A percentile compares a stretch with the other conserved stretches of the same genome.
Evolutionary conservation across 23 tunicate species (phyloP).

Genomic region (Trididemnum clinides): DNA sequence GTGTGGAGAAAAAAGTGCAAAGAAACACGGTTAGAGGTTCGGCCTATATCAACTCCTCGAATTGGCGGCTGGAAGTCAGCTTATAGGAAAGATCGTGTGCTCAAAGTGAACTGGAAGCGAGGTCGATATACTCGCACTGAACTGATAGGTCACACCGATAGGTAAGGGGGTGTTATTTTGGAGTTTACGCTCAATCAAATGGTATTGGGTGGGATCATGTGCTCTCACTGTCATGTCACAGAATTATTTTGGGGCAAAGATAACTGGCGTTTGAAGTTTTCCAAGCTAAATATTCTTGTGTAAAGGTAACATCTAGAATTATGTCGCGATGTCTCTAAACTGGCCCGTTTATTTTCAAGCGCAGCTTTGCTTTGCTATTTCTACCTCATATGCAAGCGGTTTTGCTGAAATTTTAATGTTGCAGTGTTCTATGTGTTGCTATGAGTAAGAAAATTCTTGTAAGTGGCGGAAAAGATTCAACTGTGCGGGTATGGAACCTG

Average conservation of each 20-base stretch:
- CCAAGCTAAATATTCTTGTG: too few relatives aligned
- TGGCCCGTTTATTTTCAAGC: too few relatives aligned
- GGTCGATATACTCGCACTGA: conserved; percentile 33
- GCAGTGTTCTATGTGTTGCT: conserved; percentile 65
- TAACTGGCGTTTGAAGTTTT: too few relatives aligned
- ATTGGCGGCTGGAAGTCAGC: conserved; percentile 67
- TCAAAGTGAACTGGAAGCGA: conserved; percentile 71
- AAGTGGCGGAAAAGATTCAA: conserved; percentile 77
- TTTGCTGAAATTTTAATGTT: neutral
- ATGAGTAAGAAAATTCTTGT: conserved; percentile 52
- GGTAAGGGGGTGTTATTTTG: too few relatives aligned
- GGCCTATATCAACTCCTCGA: conserved; percentile 44
- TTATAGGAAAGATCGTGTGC: conserved; percentile 51
- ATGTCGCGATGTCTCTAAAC: too few relatives aligned
- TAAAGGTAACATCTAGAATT: too few relatives aligned
- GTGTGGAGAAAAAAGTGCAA: conserved; percentile 72
- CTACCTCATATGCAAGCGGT: too few relatives aligned
- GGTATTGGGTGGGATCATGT: too few relatives aligned
- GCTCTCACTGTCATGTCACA: too few relatives aligned
- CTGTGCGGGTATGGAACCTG: conserved; percentile 75
- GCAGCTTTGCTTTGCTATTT: too few relatives aligned
- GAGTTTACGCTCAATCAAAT: too few relatives aligned
- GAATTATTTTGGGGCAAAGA: too few relatives aligned
- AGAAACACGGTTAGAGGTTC: conserved; percentile 49
- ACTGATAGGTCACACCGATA: conserved; percentile 62